Base-by-base conservation (phyloP, 2,797 vertebrate genomes). In the Megaceryle alcyon region DNA sequence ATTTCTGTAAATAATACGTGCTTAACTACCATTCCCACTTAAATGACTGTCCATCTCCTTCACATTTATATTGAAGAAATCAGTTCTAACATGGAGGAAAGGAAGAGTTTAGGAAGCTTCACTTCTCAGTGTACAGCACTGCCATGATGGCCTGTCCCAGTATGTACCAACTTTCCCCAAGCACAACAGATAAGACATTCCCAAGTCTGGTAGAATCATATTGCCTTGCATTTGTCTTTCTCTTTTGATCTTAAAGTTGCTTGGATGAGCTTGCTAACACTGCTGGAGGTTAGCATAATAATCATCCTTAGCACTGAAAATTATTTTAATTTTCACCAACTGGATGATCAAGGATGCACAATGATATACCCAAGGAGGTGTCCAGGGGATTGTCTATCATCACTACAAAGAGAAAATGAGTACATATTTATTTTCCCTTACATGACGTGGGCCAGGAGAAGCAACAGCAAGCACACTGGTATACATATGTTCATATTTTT, bases 101-200 rank as follows among this genome's bases (percentile, higher is more conserved):
- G 6, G 12, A 37, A 48, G 11, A 6, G 5, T 86, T 73, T 53
- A 53, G 33, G 46, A 79, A 33, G 8, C 6, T 43, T 76, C 14
- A 7, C 17, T 49, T 48, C 33, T 39, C 41, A 23, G 25, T 21
- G 16, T 33, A 21, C 21, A 57, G 8, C 16, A 17, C 8, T 49
- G 43, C 25, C 6, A 1, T 9, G 39, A 46, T 1, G 4, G 4
- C 9, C 26, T 15, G n/a, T 29, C 10, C 14, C 11, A 59, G 5
- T 18, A 25, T 5, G 12, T 22, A 37, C 8, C 39, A 19, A 1
- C 48, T 63, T 63, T 79, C 35, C 25, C 43, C 16, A 59, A 57
- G 43, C 9, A 1, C 22, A 41, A 44, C 10, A 35, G 33, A 37
- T 8, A 21, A 35, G 33, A 25, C 12, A 16, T 35, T 73, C 57